phyloP scores from a whole-genome alignment of 2,113 vertebrate genomes.

The Coracopsis vasa region DNA sequence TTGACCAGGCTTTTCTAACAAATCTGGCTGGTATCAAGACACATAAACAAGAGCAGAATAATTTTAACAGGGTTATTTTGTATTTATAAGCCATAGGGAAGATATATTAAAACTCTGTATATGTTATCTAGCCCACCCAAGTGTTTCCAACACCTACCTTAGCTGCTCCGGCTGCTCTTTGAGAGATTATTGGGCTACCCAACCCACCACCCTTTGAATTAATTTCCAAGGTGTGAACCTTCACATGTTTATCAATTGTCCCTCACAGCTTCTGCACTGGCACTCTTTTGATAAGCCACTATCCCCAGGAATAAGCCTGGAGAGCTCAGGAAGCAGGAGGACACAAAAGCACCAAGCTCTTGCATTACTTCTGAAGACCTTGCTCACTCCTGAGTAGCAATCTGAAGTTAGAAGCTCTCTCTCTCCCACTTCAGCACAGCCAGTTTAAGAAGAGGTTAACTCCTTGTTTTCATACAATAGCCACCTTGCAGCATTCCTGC shows the following conservation, averaged over 20 bases:
- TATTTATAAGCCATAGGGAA: background rate
- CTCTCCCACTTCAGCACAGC: background rate
- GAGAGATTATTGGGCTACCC: background rate
- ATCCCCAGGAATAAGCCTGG: background rate
- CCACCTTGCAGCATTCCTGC: background rate
- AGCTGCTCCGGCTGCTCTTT: background rate
- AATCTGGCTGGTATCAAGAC: background rate
- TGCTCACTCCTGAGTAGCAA: background rate
- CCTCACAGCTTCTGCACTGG: background rate
- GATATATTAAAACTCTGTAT: background rate
- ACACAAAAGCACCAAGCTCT: background rate
- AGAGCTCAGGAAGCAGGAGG: background rate
- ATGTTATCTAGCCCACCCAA: background rate
- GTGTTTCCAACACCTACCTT: background rate
- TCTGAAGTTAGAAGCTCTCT: background rate
- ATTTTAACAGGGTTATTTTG: background rate
- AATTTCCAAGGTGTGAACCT: background rate
- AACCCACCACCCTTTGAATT: background rate
- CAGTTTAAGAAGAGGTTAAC: background rate
- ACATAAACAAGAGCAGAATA: rapidly evolving
- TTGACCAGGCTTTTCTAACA: background rate
- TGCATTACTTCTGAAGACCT: background rate
- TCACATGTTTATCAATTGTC: background rate
- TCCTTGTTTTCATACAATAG: background rate
- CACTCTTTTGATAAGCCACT: background rate